Evolutionary conservation across 2,888 invertebrate genomes (phyloP).

Genomic region (Leptinotarsa haldemani): DNA sequence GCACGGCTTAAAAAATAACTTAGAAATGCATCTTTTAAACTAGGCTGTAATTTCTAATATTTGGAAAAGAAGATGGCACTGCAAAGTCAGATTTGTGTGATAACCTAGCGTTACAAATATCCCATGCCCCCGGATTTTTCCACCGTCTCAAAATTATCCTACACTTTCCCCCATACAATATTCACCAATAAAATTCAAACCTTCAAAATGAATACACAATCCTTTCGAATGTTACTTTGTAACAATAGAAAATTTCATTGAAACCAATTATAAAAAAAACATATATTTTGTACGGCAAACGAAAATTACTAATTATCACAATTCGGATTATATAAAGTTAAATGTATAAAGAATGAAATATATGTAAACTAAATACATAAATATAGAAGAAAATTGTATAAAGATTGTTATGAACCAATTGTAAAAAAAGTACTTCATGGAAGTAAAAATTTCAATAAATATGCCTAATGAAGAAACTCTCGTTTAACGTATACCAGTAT

Average conservation of each 20-base stretch:
- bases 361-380: slow-evolving; percentile 40
- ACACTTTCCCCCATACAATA: slow-evolving; percentile 9
- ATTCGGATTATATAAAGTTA: slow-evolving; percentile 32
- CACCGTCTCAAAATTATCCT: neutral
- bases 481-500: slow-evolving; percentile 85
- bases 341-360: slow-evolving; percentile 34
- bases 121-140: neutral
- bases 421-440: slow-evolving; percentile 39
- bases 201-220: slow-evolving; percentile 5
- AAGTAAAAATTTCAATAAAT: slow-evolving; percentile 33
- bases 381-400: slow-evolving; percentile 37
- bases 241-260: slow-evolving; percentile 35
- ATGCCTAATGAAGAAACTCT: neutral
- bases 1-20: too few relatives aligned
- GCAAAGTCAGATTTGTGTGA: neutral
- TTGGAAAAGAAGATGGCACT: slow-evolving; percentile 10
- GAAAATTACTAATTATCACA: slow-evolving; percentile 40
- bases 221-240: slow-evolving; percentile 43
- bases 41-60: neutral
- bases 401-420: slow-evolving; percentile 25
- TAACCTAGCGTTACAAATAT: neutral
- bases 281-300: slow-evolving; percentile 13
- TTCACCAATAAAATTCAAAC: slow-evolving; percentile 5
- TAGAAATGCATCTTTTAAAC: neutral
- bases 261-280: slow-evolving; percentile 15